Conservation (phyloP, 1,140 invertebrate genomes). For the Cotesia vestalis region DNA sequence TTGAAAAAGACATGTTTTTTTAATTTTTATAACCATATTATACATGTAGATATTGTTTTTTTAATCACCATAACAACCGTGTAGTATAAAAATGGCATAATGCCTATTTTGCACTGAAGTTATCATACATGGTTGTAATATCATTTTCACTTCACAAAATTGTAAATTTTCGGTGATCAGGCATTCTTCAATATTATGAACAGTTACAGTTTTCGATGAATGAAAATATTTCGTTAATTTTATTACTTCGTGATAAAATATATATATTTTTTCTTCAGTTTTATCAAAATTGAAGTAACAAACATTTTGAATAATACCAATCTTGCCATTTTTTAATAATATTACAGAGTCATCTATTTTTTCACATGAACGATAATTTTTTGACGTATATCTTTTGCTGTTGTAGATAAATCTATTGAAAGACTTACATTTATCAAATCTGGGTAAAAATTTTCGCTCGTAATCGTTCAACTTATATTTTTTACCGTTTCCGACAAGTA, state of each 20-base stretch:
- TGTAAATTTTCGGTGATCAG: neutral
- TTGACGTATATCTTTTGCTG: conserved; percentile 14
- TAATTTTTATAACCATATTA: no score
- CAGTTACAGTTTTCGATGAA: neutral
- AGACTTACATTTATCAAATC: neutral
- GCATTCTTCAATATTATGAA: conserved; percentile 9
- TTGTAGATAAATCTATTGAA: conserved; percentile 11
- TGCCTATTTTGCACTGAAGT: neutral
- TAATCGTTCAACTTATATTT: conserved; percentile 7
- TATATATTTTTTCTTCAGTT: neutral
- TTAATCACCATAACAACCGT: conserved; percentile 2
- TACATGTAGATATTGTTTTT: neutral
- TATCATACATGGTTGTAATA: neutral
- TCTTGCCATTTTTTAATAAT: conserved; percentile 4
- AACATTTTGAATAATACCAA: conserved; percentile 27
- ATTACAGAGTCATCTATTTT: conserved; percentile 26
- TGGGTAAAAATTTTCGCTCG: neutral
- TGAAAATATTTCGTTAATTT: neutral
- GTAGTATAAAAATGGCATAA: neutral
- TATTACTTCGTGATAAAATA: conserved; percentile 14
- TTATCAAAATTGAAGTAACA: neutral
- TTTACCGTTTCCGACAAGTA: conserved; percentile 28
- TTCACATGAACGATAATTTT: neutral
- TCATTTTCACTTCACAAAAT: neutral
- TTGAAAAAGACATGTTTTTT: no score